These are phyloP conservation scores for Cyprinella venusta DNA, from an alignment of 2,797 vertebrate species.

Conservation along the genomic window DNA sequence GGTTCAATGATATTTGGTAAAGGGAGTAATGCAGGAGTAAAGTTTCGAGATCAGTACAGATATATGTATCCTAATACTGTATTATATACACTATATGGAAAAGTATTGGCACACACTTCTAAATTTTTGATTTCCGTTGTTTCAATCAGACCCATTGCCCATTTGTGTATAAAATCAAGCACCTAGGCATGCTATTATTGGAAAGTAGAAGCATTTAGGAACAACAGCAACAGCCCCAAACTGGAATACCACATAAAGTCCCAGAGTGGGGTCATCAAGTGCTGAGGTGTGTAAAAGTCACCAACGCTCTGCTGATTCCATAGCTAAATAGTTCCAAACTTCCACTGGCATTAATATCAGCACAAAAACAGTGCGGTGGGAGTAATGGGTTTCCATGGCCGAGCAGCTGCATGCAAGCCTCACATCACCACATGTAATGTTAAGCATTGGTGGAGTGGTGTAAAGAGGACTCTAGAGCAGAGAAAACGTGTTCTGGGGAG, in stretches of 20 bases:
- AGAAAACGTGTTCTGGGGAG: not conserved
- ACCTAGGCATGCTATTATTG: not conserved
- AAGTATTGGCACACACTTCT: not conserved
- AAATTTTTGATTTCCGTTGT: not conserved
- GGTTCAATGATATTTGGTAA: not conserved
- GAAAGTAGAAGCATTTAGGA: not conserved
- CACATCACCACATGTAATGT: not conserved
- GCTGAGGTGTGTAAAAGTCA: not conserved
- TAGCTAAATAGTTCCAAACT: not conserved
- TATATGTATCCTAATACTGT: too few relatives aligned
- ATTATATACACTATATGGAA: not conserved
- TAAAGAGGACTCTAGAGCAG: not conserved
- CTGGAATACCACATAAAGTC: not conserved
- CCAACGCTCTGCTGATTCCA: not conserved
- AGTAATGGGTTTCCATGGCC: too few relatives aligned
- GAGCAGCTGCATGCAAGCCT: not conserved
- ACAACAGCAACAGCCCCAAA: not conserved
- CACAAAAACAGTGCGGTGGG: not conserved
- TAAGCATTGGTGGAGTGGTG: not conserved
- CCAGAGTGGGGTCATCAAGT: not conserved
- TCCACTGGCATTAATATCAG: not conserved
- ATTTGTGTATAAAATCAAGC: not conserved
- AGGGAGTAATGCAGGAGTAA: not conserved
- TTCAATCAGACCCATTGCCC: not conserved
- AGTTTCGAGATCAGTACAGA: not conserved